phyloP scores from a whole-genome alignment of 2,888 invertebrate species.

The Syrphus vitripennis region DNA sequence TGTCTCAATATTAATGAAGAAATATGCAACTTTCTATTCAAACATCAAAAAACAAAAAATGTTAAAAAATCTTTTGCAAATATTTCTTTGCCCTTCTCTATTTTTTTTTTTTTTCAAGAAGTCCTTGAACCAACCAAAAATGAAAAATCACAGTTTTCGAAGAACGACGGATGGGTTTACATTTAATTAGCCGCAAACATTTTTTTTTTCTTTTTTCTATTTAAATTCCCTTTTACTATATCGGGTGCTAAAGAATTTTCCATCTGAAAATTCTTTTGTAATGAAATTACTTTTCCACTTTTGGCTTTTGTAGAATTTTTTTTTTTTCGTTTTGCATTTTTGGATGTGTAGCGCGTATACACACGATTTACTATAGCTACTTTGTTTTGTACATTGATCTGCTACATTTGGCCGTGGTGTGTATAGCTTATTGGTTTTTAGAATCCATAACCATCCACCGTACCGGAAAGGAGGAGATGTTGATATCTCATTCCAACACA shows the following conservation, averaged over 20 bases:
- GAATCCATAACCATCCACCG: background rate
- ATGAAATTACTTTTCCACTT: constrained; percentile 22
- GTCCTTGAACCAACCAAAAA: background rate
- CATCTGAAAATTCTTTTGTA: constrained; percentile 13
- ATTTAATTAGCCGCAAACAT: constrained; percentile 23
- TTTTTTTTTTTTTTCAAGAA: background rate
- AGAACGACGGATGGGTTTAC: constrained; percentile 14
- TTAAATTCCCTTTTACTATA: constrained; percentile 3
- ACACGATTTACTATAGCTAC: background rate
- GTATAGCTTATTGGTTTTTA: constrained; percentile 6
- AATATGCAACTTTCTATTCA: background rate
- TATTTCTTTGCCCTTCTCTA: background rate
- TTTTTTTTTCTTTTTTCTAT: background rate
- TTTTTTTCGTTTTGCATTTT: background rate
- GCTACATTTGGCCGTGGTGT: background rate
- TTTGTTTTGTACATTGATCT: constrained; percentile 6
- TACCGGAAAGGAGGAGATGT: background rate
- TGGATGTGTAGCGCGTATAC: background rate
- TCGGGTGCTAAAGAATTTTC: constrained; percentile 1
- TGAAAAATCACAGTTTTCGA: constrained; percentile 18
- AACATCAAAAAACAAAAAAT: background rate
- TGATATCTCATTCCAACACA: background rate
- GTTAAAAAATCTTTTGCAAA: background rate
- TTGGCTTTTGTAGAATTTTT: background rate
- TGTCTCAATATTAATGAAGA: too few relatives aligned